Evolutionary conservation across 2,113 vertebrate genomes (phyloP), one percentile per base, ranked within the genome.

Genomic region (Ictidomys tridecemlineatus): DNA sequence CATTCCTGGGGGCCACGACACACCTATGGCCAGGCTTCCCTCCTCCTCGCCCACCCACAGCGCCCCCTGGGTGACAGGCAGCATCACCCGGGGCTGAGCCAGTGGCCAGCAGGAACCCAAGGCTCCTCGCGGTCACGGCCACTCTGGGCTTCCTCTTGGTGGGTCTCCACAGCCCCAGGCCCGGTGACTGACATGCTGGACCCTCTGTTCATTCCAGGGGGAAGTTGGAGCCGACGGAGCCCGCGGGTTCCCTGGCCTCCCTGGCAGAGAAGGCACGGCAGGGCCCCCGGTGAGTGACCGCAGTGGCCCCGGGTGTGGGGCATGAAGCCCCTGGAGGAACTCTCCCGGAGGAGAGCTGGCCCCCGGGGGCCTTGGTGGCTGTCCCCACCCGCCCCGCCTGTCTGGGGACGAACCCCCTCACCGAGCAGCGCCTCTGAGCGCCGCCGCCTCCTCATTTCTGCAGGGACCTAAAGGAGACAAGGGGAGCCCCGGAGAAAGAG

Each of bases 391-490:
- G 58, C 14, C 18, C 4, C 5, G 8, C 32, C 1, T 14, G 9
- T 30, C 56, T 61, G 3, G 48, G 37, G 26, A 63, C 7, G 5
- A 11, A 4, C 7, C 48, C 24, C 56, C 30, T 5, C 0, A 0
- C 42, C 17, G 6, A 65, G 32, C 8, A 17, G 9, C 45, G 45
- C 45, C 45, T 45, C 45, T 45, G 45, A 45, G 45, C 8, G 8
- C 45, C 45, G 0, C 45, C 45, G 1, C 45, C 61, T 28, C 10
- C 61, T 63, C 20, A 80, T 98, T 69, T 58, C 98, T 97, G 67
- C 94, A 99, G 99, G 99, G 99, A 79, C 98, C 98, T 22, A 99
- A 99, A 93, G 99, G 99, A 37, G 99, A 99, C 4, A 97, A 63
- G 56, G 99, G 99, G 24, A 98, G 98, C 77, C 96, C 76, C 0